Percentiles rank a stretch among this genome's conserved stretches.
phyloP scores from a whole-genome alignment of 2,113 vertebrate species.

The Probosciger aterrimus region DNA sequence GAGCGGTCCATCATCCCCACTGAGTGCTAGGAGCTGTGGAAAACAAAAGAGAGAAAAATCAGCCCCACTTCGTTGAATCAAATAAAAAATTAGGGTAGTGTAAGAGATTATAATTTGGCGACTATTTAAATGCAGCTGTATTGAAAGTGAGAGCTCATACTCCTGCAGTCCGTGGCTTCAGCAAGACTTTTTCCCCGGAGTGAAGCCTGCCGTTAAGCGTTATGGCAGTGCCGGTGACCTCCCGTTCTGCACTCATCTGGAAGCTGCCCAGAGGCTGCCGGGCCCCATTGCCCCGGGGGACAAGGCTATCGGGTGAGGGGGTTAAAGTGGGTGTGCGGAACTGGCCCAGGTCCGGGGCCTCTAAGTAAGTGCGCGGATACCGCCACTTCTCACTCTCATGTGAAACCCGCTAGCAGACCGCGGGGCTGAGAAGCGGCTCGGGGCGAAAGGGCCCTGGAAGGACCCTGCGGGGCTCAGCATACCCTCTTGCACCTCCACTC shows the following conservation, averaged over 20 bases:
- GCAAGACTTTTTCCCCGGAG: accelerated
- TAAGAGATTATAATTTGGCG: too few species aligned
- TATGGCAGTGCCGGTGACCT: accelerated
- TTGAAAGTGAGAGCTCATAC: accelerated
- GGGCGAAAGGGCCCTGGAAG: not conserved
- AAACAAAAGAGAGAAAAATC: not conserved
- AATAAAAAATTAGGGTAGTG: accelerated
- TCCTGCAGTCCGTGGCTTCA: accelerated
- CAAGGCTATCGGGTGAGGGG: not conserved
- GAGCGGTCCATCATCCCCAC: constrained; percentile 16
- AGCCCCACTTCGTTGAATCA: not conserved
- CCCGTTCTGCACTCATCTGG: accelerated
- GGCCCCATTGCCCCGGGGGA: not conserved
- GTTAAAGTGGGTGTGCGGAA: not conserved
- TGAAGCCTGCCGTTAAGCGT: not conserved
- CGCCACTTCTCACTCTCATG: not conserved
- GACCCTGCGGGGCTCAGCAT: not conserved
- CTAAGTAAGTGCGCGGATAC: accelerated
- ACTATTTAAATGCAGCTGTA: accelerated
- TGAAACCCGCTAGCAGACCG: not conserved
- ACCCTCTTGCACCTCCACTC: not conserved
- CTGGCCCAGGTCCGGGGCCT: not conserved
- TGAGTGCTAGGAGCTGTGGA: not conserved
- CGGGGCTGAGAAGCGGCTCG: not conserved
- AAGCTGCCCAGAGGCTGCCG: not conserved